Evolutionary conservation across 2,797 vertebrate genomes (phyloP).

Genomic region (Eulemur albifrons): DNA sequence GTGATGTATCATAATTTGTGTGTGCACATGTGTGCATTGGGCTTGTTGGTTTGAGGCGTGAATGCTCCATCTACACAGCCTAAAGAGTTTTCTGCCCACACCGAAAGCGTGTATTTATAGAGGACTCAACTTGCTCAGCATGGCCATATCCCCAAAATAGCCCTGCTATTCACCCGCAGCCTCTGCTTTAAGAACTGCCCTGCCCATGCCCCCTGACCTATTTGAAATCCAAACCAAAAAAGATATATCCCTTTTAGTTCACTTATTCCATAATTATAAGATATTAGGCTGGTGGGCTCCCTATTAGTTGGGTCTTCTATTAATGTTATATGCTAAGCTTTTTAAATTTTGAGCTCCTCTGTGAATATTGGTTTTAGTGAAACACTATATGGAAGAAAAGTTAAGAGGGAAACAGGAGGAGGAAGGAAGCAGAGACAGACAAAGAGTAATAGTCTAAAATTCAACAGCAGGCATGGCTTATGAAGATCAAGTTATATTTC

Average conservation of each 20-base stretch:
- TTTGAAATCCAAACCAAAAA: not conserved
- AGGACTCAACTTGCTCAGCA: not conserved
- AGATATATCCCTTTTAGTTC: not conserved
- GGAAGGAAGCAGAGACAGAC: conserved; percentile 54
- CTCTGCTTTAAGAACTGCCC: not conserved
- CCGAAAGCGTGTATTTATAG: not conserved
- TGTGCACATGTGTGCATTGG: not conserved
- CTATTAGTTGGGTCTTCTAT: not conserved
- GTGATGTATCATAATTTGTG: not conserved
- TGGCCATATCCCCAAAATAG: not conserved
- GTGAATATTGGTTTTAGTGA: conserved; percentile 45
- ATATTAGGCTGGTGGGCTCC: not conserved
- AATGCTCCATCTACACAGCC: too few relatives aligned
- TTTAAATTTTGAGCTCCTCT: conserved; percentile 54
- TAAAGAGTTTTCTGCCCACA: not conserved
- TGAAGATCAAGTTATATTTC: conserved; percentile 78
- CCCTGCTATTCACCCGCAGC: not conserved
- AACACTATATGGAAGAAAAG: conserved; percentile 20
- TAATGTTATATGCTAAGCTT: not conserved
- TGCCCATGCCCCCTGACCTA: too few relatives aligned
- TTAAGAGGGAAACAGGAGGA: not conserved
- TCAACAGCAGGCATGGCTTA: conserved; percentile 73
- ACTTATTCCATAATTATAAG: not conserved
- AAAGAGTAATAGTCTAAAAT: conserved; percentile 62
- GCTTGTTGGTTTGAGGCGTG: not conserved